phyloP scores from a whole-genome alignment of 2,113 vertebrate species.

The Zeus faber region DNA sequence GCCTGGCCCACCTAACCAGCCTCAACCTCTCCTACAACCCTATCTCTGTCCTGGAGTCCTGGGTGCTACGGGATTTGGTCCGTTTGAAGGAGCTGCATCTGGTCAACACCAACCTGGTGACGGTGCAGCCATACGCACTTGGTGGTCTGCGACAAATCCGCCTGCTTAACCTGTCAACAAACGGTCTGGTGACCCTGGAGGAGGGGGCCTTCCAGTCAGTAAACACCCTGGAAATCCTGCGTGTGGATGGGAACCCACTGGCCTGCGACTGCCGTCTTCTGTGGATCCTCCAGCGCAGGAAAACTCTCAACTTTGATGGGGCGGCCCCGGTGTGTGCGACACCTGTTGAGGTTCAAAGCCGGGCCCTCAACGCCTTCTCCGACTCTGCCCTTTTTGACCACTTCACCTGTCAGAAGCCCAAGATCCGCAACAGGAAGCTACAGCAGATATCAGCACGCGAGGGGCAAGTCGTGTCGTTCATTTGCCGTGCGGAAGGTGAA shows the following conservation, averaged over 20 bases:
- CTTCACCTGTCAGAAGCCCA: conserved; percentile 93
- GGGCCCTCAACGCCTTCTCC: conserved; percentile 83
- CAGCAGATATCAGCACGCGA: conserved; percentile 84
- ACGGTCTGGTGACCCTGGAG: conserved; percentile 87
- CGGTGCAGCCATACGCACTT: conserved; percentile 87
- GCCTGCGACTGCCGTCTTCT: conserved; percentile 95
- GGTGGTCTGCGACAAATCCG: conserved; percentile 88
- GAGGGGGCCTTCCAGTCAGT: conserved; percentile 92
- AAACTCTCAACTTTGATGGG: conserved; percentile 91
- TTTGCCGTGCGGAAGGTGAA: conserved; percentile 90
- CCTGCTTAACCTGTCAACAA: conserved; percentile 91
- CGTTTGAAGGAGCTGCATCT: conserved; percentile 93
- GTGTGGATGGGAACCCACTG: conserved; percentile 91
- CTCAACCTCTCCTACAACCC: conserved; percentile 95
- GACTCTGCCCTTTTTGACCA: conserved; percentile 93
- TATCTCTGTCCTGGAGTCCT: conserved; percentile 88
- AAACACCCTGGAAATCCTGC: conserved; percentile 89
- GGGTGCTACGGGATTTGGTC: conserved; percentile 87
- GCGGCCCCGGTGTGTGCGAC: conserved; percentile 84
- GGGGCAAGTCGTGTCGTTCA: conserved; percentile 86
- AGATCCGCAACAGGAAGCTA: conserved; percentile 90
- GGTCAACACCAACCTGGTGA: conserved; percentile 81
- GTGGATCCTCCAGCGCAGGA: conserved; percentile 94
- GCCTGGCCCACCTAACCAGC: conserved; percentile 85
- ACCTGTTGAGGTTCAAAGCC: conserved; percentile 85